phyloP scores from a whole-genome alignment of 2,113 vertebrate species.

The Salvelinus fontinalis region DNA sequence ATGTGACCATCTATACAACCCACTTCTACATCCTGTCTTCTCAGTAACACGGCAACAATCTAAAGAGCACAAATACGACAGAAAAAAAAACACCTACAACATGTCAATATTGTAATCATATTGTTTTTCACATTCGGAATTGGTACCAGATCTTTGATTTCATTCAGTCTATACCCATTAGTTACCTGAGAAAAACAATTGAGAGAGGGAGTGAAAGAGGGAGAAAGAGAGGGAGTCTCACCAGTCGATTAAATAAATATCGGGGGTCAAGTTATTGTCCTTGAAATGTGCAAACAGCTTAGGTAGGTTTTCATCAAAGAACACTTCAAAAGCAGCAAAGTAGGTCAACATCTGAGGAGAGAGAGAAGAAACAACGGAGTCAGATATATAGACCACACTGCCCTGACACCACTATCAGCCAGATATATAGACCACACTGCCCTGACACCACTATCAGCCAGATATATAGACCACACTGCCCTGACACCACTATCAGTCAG shows the following conservation, averaged over 20 bases:
- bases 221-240: constrained; percentile 59
- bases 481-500: no score
- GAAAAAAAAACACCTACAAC: no score
- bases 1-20: no score
- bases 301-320: constrained; percentile 97
- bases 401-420: no score
- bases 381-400: not conserved
- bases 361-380: constrained; percentile 5
- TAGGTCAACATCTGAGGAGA: constrained; percentile 92
- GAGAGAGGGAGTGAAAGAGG: not conserved
- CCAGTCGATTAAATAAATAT: constrained; percentile 99
- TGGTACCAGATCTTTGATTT: no score
- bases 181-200: not conserved
- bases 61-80: no score
- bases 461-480: not conserved
- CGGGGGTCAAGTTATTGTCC: constrained; percentile 91
- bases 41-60: no score
- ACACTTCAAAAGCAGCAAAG: constrained; percentile 95
- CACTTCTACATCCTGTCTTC: no score
- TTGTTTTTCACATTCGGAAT: no score
- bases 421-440: not conserved
- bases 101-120: no score
- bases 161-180: not conserved
- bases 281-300: constrained; percentile 98
- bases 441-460: not conserved